These are phyloP conservation scores for Turnix velox DNA, from an alignment of 2,113 vertebrate genomes.

Conservation along the genomic window DNA sequence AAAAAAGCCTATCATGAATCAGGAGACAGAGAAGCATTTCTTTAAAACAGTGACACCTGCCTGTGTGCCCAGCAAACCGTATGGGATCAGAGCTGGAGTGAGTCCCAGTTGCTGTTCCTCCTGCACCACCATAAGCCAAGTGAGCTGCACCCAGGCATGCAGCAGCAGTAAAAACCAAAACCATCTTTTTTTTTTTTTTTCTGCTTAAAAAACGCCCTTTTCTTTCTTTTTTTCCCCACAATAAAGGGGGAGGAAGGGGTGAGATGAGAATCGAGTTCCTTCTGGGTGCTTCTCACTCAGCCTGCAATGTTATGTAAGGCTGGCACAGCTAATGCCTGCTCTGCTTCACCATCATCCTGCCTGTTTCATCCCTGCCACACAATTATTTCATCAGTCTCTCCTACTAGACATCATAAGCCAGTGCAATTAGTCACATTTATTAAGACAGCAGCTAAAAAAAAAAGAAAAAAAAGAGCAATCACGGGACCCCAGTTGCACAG, in stretches of 20 bases:
- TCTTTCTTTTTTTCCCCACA: not conserved
- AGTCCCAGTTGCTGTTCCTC: not conserved
- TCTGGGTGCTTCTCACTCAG: slow-evolving; percentile 46
- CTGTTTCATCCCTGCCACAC: slow-evolving; percentile 33
- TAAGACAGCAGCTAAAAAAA: not conserved
- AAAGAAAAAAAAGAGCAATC: not conserved
- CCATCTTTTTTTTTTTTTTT: not conserved
- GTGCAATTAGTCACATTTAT: slow-evolving; percentile 15
- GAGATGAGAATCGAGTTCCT: slow-evolving; percentile 18
- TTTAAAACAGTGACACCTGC: not conserved
- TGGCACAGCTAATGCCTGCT: slow-evolving; percentile 49
- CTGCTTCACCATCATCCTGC: slow-evolving; percentile 1
- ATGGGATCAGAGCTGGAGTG: not conserved
- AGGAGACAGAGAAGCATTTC: not conserved
- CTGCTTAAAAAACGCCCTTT: too few relatives aligned
- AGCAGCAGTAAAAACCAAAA: not conserved
- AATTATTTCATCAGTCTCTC: slow-evolving; percentile 53
- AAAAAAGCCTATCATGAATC: not conserved
- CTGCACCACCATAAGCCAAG: accelerated
- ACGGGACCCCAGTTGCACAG: not conserved
- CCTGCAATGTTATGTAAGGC: slow-evolving; percentile 57
- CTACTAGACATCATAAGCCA: slow-evolving; percentile 37
- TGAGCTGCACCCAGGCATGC: not conserved
- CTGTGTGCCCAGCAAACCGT: not conserved
- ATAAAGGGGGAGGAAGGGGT: slow-evolving; percentile 8